Base-by-base conservation (phyloP, 1,140 invertebrate genomes). In the Marisa cornuarietis region DNA sequence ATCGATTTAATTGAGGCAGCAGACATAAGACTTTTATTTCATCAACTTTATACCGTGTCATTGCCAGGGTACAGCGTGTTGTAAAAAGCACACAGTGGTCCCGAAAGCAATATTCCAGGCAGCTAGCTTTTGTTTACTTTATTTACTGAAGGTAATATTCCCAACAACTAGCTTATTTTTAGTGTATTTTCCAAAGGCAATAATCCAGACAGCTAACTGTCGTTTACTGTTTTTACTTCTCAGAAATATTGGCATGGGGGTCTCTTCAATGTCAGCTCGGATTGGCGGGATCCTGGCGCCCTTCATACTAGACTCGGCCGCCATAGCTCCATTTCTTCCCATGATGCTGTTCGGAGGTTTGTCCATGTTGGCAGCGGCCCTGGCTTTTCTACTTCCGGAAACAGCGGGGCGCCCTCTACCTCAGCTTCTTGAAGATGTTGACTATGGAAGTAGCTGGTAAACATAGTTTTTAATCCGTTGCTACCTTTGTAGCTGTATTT, bases 161-260 rank as follows among this genome's bases (percentile, higher is more conserved):
- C 63, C 24, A 6, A 24, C 24, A 24, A 16, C n/a, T 63, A 16
- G 62, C n/a, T n/a, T 16, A n/a, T n/a, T n/a, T n/a, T n/a, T n/a
- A n/a, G n/a, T n/a, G n/a, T n/a, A n/a, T n/a, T n/a, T n/a, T 42
- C 31, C 6, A 6, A 42, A 42, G 31, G 6, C 6, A 42, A 42
- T 42, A 42, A 4, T 42, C 3, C 31, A 42, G 31, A 42, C 31
- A 42, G 31, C 31, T 0, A 6, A 42, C 31, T 42, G 31, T 42
- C 31, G 31, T 42, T 42, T 42, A 42, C 1, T 42, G 31, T 42
- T 1, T 42, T 71, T 16, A 51, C 52, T 7, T 52, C 18, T 14
- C 81, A 87, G 85, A 76, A 87, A 83, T 78, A 84, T 84, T 71
- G 85, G 84, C 9, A 83, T 87, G 82, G 85, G 85, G 0, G 81